phyloP scores from a whole-genome alignment of 2,888 invertebrate species.

The Lasioglossum leucozonium region DNA sequence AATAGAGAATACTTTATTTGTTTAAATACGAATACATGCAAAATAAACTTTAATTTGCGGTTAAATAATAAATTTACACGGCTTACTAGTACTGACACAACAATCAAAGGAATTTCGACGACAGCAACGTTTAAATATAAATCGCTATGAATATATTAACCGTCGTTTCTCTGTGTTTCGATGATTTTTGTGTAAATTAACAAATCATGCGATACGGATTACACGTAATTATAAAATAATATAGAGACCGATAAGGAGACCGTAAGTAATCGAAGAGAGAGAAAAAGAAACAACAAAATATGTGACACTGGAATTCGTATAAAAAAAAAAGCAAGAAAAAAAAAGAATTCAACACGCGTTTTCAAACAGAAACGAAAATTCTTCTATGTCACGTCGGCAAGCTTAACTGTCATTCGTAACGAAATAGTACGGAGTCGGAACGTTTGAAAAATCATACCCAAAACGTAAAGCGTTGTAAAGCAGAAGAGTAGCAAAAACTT shows the following conservation, averaged over 20 bases:
- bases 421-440: neutral
- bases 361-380: neutral
- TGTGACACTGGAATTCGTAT: neutral
- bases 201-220: neutral
- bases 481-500: slow-evolving; percentile 65
- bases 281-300: neutral
- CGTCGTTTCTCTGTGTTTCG: neutral
- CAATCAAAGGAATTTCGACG: neutral
- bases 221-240: slow-evolving; percentile 15
- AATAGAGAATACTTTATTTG: neutral
- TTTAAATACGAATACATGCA: neutral
- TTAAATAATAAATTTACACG: neutral
- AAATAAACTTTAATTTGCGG: neutral
- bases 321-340: too few relatives aligned
- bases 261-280: neutral
- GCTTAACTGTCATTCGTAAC: neutral
- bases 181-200: neutral
- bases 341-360: neutral
- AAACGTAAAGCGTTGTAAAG: slow-evolving; percentile 63
- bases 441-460: slow-evolving; percentile 63
- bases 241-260: neutral
- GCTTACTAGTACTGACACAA: neutral
- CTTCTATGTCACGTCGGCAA: neutral
- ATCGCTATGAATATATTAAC: neutral
- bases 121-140: neutral